Conservation (phyloP, 1,140 invertebrate genomes). For the Neuroterus valhalla region DNA sequence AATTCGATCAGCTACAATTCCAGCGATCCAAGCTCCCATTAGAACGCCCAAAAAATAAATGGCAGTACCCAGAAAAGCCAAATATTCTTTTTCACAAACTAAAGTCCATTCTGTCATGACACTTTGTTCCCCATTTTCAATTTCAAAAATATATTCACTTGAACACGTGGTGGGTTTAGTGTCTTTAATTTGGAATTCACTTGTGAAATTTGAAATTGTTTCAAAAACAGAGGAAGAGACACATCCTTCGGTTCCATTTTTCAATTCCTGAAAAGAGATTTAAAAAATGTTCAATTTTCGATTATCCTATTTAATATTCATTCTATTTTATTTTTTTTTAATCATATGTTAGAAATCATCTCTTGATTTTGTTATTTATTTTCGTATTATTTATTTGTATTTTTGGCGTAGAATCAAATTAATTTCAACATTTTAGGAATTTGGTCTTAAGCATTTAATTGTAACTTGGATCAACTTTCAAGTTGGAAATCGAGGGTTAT, state of each 20-base stretch:
- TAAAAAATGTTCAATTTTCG: conserved; percentile 3
- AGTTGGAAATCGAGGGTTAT: too few species aligned
- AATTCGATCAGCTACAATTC: conserved; percentile 75
- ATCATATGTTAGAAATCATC: too few species aligned
- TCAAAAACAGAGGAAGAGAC: neutral
- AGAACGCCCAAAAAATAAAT: conserved; percentile 75
- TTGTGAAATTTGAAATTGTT: conserved; percentile 1
- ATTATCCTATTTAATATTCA: neutral
- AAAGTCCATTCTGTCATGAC: conserved; percentile 73
- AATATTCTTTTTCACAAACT: conserved; percentile 74
- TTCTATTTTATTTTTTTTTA: too few species aligned
- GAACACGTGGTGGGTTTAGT: conserved; percentile 37
- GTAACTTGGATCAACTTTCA: too few species aligned
- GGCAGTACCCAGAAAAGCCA: conserved; percentile 70
- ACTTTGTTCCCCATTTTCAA: conserved; percentile 54
- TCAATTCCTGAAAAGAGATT: conserved; percentile 27
- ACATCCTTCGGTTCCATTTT: conserved; percentile 58
- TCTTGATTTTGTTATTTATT: too few species aligned
- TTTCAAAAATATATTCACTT: conserved; percentile 56
- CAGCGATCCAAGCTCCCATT: conserved; percentile 76
- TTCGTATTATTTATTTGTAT: too few species aligned
- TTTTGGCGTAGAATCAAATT: too few species aligned
- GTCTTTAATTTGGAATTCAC: conserved; percentile 7
- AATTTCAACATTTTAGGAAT: too few species aligned
- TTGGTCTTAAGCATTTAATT: too few species aligned